Evolutionary conservation across 2,888 invertebrate genomes (phyloP), one percentile per base, ranked within the genome.

Genomic region (Hybos culiciformis): DNA sequence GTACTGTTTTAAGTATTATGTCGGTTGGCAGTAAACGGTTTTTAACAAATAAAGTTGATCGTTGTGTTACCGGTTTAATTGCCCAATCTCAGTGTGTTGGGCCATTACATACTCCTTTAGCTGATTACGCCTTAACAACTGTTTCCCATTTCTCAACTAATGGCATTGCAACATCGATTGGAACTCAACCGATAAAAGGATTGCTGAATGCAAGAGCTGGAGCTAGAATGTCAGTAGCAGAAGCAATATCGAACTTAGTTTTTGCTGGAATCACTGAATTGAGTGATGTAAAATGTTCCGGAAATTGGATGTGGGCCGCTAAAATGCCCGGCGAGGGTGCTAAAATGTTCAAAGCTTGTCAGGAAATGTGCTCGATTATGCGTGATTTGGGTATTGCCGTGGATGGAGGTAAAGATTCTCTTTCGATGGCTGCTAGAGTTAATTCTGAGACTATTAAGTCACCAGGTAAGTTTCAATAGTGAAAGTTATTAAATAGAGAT

Each of bases 221-320:
- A 39, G 96, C 94, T 0, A 72, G 96, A 46, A 80, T 97, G 82
- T 84, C 93, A 1, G 85, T 98, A 0, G 91, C 85, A 1, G 98
- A 98, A 67, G 84, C 96, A 1, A 63, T 97, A 17, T 87, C 88
- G 38, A 98, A 98, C 66, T 72, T 98, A 50, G 92, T 80, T 1
- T 82, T 82, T 58, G 80, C 78, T 2, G 74, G 73, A 21, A 76
- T 82, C 39, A 70, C 72, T 1, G 70, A 72, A 43, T 54, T 80
- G 18, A 70, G 82, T 66, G 97, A 98, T 66, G 83, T 97, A 2
- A 98, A 97, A 68, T 96, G 96, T 63, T 93, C 92, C 32, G 97
- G 91, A n/a, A 98, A 98, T 67, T 98, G 97, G 97, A 98, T 98
- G 98, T 98, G 97, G 97, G 83, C 93, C 0, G 97, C 96, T 11